Conservation (phyloP, 1,140 invertebrate genomes). For the Adelges cooleyi region DNA sequence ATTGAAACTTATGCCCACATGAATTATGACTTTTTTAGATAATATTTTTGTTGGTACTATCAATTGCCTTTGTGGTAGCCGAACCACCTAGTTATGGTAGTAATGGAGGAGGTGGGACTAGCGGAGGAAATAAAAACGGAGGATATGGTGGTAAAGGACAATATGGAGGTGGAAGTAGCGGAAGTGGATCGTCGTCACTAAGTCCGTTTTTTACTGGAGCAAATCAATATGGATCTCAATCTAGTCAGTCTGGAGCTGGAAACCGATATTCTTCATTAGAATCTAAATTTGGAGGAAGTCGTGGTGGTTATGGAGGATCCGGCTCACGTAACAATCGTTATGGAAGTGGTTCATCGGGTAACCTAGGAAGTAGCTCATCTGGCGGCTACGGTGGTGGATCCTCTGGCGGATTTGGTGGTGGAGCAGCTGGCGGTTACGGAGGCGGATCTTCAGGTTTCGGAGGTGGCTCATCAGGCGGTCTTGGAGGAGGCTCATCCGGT, state of each 20-base stretch:
- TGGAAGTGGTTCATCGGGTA: neutral
- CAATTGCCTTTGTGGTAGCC: neutral
- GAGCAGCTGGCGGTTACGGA: neutral
- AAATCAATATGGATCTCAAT: slow-evolving; percentile 19
- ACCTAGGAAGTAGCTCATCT: neutral
- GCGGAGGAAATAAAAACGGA: neutral
- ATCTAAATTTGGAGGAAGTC: slow-evolving; percentile 12
- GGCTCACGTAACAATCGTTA: slow-evolving; percentile 5
- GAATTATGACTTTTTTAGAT: no score
- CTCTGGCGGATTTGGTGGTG: neutral
- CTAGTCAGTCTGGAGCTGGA: neutral
- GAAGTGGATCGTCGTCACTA: neutral
- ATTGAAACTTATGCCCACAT: no score
- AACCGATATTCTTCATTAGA: slow-evolving; percentile 12
- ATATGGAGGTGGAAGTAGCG: neutral
- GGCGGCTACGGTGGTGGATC: neutral
- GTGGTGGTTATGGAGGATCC: slow-evolving; percentile 3
- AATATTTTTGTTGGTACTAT: neutral
- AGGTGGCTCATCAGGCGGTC: neutral
- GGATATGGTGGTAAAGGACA: slow-evolving; percentile 17
- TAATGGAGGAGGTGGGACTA: neutral
- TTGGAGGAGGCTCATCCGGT: no score
- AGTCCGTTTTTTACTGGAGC: slow-evolving; percentile 13
- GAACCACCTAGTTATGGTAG: slow-evolving; percentile 4
- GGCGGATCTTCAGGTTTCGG: neutral